phyloP scores from a whole-genome alignment of 2,888 invertebrate species.

The Tyria jacobaeae region DNA sequence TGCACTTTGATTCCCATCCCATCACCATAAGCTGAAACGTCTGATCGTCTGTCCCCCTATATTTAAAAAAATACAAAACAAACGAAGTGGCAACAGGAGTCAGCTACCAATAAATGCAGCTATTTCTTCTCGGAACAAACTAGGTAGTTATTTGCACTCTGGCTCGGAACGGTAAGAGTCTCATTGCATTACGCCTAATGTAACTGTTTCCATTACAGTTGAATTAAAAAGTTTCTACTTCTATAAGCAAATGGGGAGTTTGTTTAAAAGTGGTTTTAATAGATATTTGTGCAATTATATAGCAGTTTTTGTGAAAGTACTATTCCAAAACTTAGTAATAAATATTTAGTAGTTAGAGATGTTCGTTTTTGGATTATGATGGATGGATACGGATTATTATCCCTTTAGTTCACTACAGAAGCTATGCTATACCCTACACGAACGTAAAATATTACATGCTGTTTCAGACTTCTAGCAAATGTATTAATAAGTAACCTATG shows the following conservation, averaged over 20 bases:
- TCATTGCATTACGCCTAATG: constrained; percentile 50
- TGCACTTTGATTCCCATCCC: no score
- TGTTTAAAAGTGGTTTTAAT: not conserved
- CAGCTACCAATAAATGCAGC: constrained; percentile 18
- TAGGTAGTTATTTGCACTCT: constrained; percentile 1
- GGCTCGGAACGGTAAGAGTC: constrained; percentile 22
- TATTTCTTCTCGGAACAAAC: constrained; percentile 19
- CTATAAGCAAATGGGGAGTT: not conserved
- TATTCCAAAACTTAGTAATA: not conserved
- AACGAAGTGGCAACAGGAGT: constrained; percentile 8
- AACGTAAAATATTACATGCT: no score
- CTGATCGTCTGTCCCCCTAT: no score
- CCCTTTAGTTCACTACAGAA: no score
- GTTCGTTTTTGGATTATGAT: no score
- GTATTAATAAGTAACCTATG: no score
- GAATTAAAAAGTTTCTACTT: constrained; percentile 18
- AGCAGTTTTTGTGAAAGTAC: not conserved
- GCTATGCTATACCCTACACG: no score
- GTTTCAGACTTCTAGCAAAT: no score
- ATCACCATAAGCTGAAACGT: no score
- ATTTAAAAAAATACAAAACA: constrained; percentile 6
- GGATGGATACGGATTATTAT: no score
- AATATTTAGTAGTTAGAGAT: no score
- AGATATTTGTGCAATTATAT: not conserved
- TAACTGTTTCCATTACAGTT: constrained; percentile 45